Conservation (phyloP, 1,140 invertebrate genomes). For the Eubasilissa regina region DNA sequence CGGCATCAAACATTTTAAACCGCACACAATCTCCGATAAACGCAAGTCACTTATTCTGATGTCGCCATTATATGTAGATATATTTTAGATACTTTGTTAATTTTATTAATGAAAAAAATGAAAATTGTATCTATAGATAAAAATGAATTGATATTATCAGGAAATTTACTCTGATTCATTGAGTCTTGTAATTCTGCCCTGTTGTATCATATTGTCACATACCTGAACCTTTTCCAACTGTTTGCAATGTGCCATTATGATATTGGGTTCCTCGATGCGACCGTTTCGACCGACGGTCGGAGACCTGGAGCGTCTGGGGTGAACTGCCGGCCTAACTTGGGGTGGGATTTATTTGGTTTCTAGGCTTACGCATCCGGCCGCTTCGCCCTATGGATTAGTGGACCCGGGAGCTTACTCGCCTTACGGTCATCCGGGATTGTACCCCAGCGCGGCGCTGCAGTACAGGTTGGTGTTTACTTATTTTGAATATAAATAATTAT, state of each 20-base stretch:
- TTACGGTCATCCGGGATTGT: conserved; percentile 69
- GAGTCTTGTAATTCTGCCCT: no score
- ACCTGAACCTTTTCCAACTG: not conserved
- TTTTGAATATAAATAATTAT: no score
- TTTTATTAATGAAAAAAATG: no score
- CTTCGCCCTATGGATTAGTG: conserved; percentile 62
- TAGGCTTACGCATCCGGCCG: conserved; percentile 57
- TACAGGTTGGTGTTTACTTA: conserved; percentile 64
- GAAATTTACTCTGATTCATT: no score
- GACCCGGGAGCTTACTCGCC: conserved; percentile 68
- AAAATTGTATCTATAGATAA: no score
- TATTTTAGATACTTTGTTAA: no score
- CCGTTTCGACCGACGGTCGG: not conserved
- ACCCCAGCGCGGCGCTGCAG: conserved; percentile 69
- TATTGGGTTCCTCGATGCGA: not conserved
- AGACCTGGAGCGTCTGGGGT: not conserved
- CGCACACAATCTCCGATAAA: no score
- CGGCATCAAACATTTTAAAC: no score
- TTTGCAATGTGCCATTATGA: not conserved
- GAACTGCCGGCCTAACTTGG: conserved; percentile 1
- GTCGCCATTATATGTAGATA: no score
- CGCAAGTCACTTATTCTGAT: no score
- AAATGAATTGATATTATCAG: no score
- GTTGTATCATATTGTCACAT: not conserved
- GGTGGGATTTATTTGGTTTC: conserved; percentile 36